phyloP scores from a whole-genome alignment of 1,140 invertebrate species.

The Thrips palmi region DNA sequence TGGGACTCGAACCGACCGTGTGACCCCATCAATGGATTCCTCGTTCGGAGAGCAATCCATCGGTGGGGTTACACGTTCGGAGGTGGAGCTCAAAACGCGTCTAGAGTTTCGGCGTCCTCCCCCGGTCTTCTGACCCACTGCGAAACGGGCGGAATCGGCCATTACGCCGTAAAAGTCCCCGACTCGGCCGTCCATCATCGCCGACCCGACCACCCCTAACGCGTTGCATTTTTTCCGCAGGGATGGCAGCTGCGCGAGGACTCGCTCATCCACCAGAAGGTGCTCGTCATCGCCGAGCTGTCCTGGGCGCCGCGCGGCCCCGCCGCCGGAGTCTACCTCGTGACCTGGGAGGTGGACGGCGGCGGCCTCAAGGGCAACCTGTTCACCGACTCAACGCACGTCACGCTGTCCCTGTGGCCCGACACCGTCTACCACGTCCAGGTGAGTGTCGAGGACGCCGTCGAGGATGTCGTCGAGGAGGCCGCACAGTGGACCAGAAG shows the following conservation, averaged over 20 bases:
- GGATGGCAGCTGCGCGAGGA: conserved; percentile 41
- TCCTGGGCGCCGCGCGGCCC: conserved; percentile 42
- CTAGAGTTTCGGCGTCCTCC: not conserved
- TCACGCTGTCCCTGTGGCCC: conserved; percentile 58
- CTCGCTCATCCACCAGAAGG: conserved; percentile 47
- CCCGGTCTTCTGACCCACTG: conserved; percentile 7
- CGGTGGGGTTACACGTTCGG: not conserved
- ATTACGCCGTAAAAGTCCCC: not conserved
- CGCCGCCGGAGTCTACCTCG: conserved; percentile 39
- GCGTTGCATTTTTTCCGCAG: conserved; percentile 3
- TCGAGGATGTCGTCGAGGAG: too few species aligned
- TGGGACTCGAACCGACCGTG: too few species aligned
- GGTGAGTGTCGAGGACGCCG: conserved; percentile 24
- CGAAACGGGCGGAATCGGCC: not conserved
- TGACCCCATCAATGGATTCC: too few species aligned
- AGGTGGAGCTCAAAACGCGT: not conserved
- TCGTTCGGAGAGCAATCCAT: not conserved
- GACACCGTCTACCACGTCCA: conserved; percentile 63
- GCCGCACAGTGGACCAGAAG: too few species aligned
- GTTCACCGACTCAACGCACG: conserved; percentile 58
- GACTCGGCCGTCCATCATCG: not conserved
- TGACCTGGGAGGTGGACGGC: conserved; percentile 66
- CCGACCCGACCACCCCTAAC: not conserved
- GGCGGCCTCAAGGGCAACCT: conserved; percentile 65
- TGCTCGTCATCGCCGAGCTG: conserved; percentile 52